These are phyloP conservation scores for Rhinella marina DNA, from an alignment of 2,797 vertebrate species.

Conservation along the genomic window DNA sequence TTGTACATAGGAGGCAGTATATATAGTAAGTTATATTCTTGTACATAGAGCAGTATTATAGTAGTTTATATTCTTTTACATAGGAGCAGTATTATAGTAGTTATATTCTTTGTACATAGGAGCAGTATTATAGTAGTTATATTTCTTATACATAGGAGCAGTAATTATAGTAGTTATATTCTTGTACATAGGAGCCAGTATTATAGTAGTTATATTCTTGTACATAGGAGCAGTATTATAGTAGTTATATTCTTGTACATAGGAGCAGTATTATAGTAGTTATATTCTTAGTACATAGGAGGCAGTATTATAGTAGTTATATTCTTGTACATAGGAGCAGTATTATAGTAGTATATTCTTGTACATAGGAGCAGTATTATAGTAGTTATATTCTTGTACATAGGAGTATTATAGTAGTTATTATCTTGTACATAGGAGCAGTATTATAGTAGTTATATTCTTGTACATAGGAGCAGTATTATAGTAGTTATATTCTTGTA, in stretches of 20 bases:
- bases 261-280: neutral
- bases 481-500: slow-evolving; percentile 16
- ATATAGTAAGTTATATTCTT: neutral
- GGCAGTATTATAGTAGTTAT: slow-evolving; percentile 5
- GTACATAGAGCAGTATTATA: neutral
- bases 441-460: slow-evolving; percentile 13
- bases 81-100: slow-evolving; percentile 5
- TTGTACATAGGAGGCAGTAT: neutral
- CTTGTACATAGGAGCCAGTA: neutral
- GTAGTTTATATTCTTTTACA: slow-evolving; percentile 6
- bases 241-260: slow-evolving; percentile 14
- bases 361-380: slow-evolving; percentile 1
- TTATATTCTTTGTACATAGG: slow-evolving; percentile 13
- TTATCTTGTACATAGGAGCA: neutral
- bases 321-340: neutral
- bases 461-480: neutral
- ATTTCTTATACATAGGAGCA: neutral
- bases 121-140: slow-evolving; percentile 11
- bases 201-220: slow-evolving; percentile 18
- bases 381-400: slow-evolving; percentile 1
- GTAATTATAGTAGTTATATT: slow-evolving; percentile 5
- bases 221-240: slow-evolving; percentile 11
- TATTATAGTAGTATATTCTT: slow-evolving; percentile 12
- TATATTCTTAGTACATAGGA: slow-evolving; percentile 7
- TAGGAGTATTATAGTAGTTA: slow-evolving; percentile 5